phyloP scores from a whole-genome alignment of 2,888 invertebrate genomes.

The Leuctra nigra region DNA sequence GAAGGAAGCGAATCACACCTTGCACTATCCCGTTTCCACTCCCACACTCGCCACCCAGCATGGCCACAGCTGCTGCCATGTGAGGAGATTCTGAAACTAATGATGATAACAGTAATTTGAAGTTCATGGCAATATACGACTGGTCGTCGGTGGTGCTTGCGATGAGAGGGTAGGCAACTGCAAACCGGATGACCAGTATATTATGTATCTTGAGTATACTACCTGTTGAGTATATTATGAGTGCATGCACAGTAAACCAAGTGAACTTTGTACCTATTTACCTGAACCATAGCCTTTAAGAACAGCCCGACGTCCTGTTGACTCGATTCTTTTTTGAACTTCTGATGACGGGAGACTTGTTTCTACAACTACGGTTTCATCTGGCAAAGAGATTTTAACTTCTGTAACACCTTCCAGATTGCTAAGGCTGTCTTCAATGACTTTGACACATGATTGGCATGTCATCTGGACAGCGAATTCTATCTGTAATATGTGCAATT shows the following conservation, averaged over 20 bases:
- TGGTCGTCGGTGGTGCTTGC: no score
- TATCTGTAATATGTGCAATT: no score
- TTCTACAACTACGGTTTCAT: constrained; percentile 62
- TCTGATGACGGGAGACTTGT: constrained; percentile 54
- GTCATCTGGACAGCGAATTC: constrained; percentile 62
- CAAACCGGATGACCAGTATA: no score
- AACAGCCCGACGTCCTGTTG: constrained; percentile 65
- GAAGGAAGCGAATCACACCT: constrained; percentile 73
- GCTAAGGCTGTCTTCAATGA: constrained; percentile 44
- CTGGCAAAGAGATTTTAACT: constrained; percentile 49
- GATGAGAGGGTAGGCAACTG: no score
- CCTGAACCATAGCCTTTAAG: constrained; percentile 70
- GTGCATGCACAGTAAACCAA: no score
- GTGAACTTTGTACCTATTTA: no score
- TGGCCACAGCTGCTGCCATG: constrained; percentile 61
- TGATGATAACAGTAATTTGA: no score
- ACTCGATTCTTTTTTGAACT: constrained; percentile 46
- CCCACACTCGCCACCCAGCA: constrained; percentile 46
- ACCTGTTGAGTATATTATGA: no score
- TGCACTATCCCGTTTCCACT: constrained; percentile 46
- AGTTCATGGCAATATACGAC: no score
- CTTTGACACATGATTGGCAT: constrained; percentile 47
- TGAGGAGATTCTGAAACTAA: no score
- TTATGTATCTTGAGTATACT: no score
- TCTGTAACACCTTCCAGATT: constrained; percentile 43